A percentile compares a stretch with the other conserved stretches of the same genome.
Conservation (phyloP, 2,113 vertebrate species). For the Struthidea cinerea region DNA sequence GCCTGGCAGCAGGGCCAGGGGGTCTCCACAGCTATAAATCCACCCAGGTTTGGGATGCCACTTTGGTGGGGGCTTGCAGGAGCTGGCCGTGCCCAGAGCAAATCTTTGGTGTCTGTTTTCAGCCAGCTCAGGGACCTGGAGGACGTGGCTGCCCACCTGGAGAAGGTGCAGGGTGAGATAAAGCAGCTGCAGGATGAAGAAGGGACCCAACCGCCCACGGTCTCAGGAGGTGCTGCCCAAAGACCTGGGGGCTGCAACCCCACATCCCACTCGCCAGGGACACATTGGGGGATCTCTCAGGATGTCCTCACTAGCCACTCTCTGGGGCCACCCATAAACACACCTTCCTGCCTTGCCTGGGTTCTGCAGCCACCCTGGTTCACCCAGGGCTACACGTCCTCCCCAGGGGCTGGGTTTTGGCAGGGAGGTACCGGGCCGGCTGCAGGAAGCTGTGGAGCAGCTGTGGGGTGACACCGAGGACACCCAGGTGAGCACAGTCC, state of each 20-base stretch:
- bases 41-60: neutral
- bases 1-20: neutral
- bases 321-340: neutral
- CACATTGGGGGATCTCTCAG: neutral
- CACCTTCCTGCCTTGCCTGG: neutral
- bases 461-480: neutral
- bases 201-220: neutral
- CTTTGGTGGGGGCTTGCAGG: neutral
- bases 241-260: neutral
- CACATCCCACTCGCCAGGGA: rapidly evolving
- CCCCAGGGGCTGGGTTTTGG: constrained; percentile 28
- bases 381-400: neutral
- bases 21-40: neutral
- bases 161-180: neutral
- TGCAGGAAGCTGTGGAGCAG: neutral
- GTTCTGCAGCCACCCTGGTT: neutral
- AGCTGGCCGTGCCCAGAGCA: neutral
- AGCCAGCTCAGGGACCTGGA: neutral
- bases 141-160: neutral
- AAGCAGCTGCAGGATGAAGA: neutral
- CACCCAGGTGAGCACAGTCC: neutral
- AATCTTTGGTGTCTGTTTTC: neutral
- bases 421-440: neutral
- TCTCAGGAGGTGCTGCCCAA: neutral
- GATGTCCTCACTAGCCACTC: neutral